Percentiles rank a stretch among this genome's conserved stretches.
Evolutionary conservation across 2,113 vertebrate genomes (phyloP).

Genomic region (Archilochus colubris): DNA sequence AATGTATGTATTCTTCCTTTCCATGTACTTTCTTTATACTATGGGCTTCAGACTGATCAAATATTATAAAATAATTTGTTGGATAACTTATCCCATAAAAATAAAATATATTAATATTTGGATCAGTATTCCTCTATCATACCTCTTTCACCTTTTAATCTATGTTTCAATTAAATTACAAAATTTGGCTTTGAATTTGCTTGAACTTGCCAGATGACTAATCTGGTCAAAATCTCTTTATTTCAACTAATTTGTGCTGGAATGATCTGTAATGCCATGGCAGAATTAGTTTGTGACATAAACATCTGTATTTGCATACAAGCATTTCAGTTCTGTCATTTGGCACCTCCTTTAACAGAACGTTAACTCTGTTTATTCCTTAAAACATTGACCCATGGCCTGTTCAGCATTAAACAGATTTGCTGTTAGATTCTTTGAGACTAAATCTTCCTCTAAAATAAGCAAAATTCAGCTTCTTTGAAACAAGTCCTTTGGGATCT

Average conservation of each 20-base stretch:
- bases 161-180: not conserved
- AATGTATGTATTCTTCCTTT: not conserved
- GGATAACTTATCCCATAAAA: not conserved
- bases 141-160: not conserved
- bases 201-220: not conserved
- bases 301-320: not conserved
- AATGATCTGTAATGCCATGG: not conserved
- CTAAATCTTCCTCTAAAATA: not conserved
- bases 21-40: not conserved
- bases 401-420: not conserved
- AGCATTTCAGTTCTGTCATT: not conserved
- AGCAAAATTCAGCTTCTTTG: not conserved
- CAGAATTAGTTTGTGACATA: not conserved
- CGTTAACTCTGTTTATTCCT: not conserved
- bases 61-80: not conserved
- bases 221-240: not conserved
- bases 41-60: not conserved
- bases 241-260: not conserved
- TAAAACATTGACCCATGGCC: not conserved
- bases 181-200: not conserved
- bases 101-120: not conserved
- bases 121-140: not conserved
- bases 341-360: not conserved
- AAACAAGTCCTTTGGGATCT: not conserved
- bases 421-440: not conserved